These are phyloP conservation scores for Polypterus senegalus DNA, from an alignment of 2,113 vertebrate species.

Conservation along the genomic window DNA sequence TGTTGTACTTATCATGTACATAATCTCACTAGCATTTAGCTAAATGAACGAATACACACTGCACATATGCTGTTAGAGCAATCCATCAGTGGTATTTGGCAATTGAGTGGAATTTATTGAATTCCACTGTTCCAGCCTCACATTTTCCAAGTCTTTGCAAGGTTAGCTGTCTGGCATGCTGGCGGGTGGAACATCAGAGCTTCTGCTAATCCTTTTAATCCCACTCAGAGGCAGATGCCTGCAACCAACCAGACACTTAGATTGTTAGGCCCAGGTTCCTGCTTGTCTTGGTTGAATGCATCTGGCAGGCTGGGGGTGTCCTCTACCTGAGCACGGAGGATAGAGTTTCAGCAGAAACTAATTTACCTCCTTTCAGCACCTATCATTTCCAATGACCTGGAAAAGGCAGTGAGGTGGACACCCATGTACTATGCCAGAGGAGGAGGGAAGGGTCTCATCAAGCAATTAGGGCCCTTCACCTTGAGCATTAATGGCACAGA, in stretches of 20 bases:
- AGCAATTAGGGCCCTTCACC: conserved; percentile 29
- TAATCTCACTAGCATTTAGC: no score
- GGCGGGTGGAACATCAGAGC: neutral
- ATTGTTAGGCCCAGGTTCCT: conserved; percentile 40
- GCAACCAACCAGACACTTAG: conserved; percentile 29
- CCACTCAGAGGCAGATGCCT: conserved; percentile 24
- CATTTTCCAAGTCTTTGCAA: no score
- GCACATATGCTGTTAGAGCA: no score
- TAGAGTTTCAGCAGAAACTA: conserved; percentile 50
- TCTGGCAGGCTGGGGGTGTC: conserved; percentile 40
- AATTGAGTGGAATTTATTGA: no score
- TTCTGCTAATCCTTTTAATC: neutral
- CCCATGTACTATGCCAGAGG: conserved; percentile 26
- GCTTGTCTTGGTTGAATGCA: conserved; percentile 36
- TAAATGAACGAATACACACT: no score
- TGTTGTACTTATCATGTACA: no score
- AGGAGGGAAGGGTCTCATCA: conserved; percentile 26
- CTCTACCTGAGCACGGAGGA: conserved; percentile 35
- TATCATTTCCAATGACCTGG: conserved; percentile 57
- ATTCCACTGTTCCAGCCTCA: no score
- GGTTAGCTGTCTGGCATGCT: neutral
- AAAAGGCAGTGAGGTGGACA: conserved; percentile 28
- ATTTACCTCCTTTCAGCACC: conserved; percentile 39
- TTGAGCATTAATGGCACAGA: conserved; percentile 20
- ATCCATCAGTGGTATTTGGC: no score